phyloP scores from a whole-genome alignment of 2,888 invertebrate genomes.

The Lumbricus terrestris region DNA sequence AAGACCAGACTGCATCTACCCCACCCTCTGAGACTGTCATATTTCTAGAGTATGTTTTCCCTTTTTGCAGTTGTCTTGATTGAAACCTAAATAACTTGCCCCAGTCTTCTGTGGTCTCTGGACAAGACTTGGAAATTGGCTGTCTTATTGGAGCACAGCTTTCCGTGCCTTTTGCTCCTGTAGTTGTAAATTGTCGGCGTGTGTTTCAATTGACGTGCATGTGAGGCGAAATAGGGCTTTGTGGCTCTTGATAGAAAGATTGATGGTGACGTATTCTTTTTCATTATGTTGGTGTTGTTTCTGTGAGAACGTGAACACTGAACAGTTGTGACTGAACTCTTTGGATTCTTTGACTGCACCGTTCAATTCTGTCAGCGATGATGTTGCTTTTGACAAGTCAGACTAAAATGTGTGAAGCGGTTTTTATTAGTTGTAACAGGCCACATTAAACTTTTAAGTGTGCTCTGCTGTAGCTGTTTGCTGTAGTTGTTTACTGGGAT shows the following conservation, averaged over 20 bases:
- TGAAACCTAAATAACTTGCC: too few relatives aligned
- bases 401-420: too few relatives aligned
- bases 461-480: neutral
- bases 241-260: neutral
- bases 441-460: too few relatives aligned
- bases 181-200: neutral
- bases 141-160: neutral
- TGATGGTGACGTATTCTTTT: neutral
- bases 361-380: too few relatives aligned
- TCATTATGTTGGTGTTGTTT: neutral
- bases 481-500: too few relatives aligned
- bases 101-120: neutral
- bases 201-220: neutral
- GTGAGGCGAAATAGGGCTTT: neutral
- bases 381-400: too few relatives aligned
- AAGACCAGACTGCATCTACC: neutral
- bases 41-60: neutral
- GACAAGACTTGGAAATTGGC: neutral
- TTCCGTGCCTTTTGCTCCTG: neutral
- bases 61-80: neutral
- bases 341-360: too few relatives aligned
- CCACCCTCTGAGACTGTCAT: neutral
- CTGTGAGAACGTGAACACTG: conserved; percentile 3
- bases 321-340: neutral
- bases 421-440: too few relatives aligned